Percentiles rank a stretch among this genome's conserved stretches.
phyloP scores from a whole-genome alignment of 2,888 invertebrate species.

The Andricus curvator region DNA sequence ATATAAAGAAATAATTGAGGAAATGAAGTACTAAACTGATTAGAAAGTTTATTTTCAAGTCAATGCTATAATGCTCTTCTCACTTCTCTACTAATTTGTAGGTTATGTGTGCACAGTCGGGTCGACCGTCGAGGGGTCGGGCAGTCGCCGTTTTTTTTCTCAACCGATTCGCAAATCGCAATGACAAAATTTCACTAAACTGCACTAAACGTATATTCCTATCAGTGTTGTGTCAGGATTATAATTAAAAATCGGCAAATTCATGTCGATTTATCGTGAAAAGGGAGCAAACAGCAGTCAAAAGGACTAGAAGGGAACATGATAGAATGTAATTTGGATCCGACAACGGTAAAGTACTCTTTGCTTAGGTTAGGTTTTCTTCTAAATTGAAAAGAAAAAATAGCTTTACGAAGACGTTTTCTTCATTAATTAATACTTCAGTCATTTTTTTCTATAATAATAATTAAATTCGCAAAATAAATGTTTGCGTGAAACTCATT shows the following conservation, averaged over 20 bases:
- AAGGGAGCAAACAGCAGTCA: not conserved
- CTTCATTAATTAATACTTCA: not conserved
- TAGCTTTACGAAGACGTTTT: not conserved
- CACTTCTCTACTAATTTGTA: not conserved
- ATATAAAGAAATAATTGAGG: conserved; percentile 2
- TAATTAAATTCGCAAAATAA: not conserved
- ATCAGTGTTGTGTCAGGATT: not conserved
- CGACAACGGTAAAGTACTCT: conserved; percentile 26
- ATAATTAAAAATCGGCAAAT: not conserved
- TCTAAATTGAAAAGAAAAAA: not conserved
- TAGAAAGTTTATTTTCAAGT: conserved; percentile 20
- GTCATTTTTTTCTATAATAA: not conserved
- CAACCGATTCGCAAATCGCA: conserved; percentile 1
- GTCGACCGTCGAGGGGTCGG: too few relatives aligned
- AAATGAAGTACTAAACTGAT: conserved; percentile 1
- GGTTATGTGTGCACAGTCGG: conserved; percentile 24
- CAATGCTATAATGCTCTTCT: not conserved
- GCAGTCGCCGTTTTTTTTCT: conserved; percentile 15
- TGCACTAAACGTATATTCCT: not conserved
- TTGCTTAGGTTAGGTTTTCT: conserved; percentile 23
- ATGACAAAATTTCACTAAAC: not conserved
- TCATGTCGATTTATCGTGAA: conserved; percentile 1
- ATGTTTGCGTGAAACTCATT: not conserved
- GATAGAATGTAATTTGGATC: conserved; percentile 31
- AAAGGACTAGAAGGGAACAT: conserved; percentile 2